Conservation (phyloP, 2,797 vertebrate species). For the Streptopelia turtur region DNA sequence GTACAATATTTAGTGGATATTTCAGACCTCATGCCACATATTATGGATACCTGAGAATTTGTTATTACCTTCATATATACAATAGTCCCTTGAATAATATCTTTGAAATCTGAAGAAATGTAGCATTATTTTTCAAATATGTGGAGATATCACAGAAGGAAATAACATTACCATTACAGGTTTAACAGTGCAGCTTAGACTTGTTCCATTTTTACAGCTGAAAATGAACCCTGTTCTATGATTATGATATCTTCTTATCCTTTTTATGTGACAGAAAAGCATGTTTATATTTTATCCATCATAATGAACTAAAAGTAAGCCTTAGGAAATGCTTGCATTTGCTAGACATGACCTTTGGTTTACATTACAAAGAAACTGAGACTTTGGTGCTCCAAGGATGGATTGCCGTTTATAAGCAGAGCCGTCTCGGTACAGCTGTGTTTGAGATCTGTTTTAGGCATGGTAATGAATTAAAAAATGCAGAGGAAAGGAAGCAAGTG, state of each 20-base stretch:
- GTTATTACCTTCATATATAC: background rate
- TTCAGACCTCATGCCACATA: background rate
- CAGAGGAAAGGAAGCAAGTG: background rate
- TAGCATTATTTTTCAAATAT: slow-evolving; percentile 3
- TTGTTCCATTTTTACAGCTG: slow-evolving; percentile 14
- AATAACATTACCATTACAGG: background rate
- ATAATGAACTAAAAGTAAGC: background rate
- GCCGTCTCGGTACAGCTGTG: background rate
- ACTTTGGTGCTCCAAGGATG: background rate
- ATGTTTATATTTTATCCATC: slow-evolving; percentile 46
- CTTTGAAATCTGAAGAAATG: background rate
- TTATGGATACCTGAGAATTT: background rate
- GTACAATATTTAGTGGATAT: slow-evolving; percentile 3
- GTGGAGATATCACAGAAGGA: background rate
- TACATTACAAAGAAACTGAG: background rate
- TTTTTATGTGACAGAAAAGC: slow-evolving; percentile 16
- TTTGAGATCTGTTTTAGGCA: background rate
- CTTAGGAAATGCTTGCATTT: background rate
- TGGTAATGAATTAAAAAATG: slow-evolving; percentile 11
- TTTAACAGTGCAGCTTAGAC: background rate
- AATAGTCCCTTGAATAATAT: background rate
- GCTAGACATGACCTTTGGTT: slow-evolving; percentile 28
- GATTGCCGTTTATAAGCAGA: background rate
- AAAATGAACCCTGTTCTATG: background rate
- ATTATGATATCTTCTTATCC: background rate